phyloP scores from a whole-genome alignment of 2,888 invertebrate species.

The Lomographa bimaculata region DNA sequence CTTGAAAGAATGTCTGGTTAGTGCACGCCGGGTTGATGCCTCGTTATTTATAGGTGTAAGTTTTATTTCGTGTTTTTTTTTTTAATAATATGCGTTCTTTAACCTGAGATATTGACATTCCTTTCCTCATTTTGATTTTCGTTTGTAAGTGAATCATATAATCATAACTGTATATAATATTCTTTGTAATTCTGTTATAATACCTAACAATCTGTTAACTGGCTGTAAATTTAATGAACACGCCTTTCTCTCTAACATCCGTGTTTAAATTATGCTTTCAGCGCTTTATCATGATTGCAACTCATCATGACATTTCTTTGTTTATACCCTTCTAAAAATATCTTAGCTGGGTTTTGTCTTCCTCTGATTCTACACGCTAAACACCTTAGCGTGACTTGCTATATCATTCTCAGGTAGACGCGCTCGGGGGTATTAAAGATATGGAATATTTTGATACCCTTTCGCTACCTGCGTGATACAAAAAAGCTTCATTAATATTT shows the following conservation, averaged over 20 bases:
- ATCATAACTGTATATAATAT: no score
- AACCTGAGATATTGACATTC: conserved; percentile 24
- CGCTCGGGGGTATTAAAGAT: conserved; percentile 8
- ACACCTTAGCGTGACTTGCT: conserved; percentile 13
- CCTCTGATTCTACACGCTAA: conserved; percentile 8
- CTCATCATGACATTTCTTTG: conserved; percentile 7
- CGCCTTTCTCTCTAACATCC: no score
- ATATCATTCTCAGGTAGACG: conserved; percentile 23
- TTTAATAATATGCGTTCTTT: conserved; percentile 21
- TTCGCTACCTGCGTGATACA: conserved; percentile 26
- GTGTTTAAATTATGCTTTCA: conserved; percentile 1
- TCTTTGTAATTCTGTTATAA: no score
- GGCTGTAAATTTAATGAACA: no score
- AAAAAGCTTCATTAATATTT: conserved; percentile 20
- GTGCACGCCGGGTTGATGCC: conserved; percentile 61
- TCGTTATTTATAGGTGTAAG: conserved; percentile 61
- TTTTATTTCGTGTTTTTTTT: conserved; percentile 39
- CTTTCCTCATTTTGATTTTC: conserved; percentile 3
- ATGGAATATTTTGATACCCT: conserved; percentile 18
- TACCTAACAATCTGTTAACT: no score
- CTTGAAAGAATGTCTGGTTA: conserved; percentile 75
- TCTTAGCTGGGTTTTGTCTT: conserved; percentile 6
- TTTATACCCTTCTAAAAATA: conserved; percentile 14
- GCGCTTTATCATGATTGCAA: conserved; percentile 4
- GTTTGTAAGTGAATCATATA: no score